Evolutionary conservation across 1,140 invertebrate genomes (phyloP), one percentile per base, ranked within the genome.

Genomic region (Gyrodactylus salaris): DNA sequence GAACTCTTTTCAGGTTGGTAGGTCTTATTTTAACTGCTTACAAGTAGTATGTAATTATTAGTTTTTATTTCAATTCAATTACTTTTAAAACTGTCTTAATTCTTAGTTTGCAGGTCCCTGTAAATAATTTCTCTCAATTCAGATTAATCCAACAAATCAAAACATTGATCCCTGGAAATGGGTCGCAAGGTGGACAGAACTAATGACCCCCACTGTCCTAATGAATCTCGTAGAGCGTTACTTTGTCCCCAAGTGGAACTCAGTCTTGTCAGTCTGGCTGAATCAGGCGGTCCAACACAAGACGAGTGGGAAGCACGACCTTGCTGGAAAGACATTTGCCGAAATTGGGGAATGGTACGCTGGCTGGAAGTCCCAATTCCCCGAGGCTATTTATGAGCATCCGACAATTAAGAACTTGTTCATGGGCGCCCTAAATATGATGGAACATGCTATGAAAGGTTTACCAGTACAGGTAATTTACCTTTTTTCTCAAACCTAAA

Each of bases 231-330:
- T 93, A 7, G 87, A 89, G 75, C 87, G 87, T 77, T 84, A 84
- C 75, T 92, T 92, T 81, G 92, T 92, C 76, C 88, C 88, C 0
- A 86, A 87, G 76, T 92, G 89, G 89, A 80, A 89, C 54, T 86
- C 88, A 75, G 78, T 80, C 0, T 79, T 92, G 25, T 86, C 85
- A 20, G 78, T 86, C 20, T 91, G 89, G 89, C 79, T 91, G 0
- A 87, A 86, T 87, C 77, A 85, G 77, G 76, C 73, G 68, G 26
- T 78, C 79, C 73, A 81, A 80, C 73, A 70, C 69, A 25, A 26
- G 84, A 21, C 87, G 87, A 0, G 86, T 88, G 34, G 34, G 7
- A 16, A 7, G n/a, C 7, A 54, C 7, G 34, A 54, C n/a, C n/a
- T 54, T 7, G 34, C 34, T 16, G 69, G 69, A 25, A 26, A 68